phyloP scores from a whole-genome alignment of 2,113 vertebrate species.

The Mastomys natalensis region DNA sequence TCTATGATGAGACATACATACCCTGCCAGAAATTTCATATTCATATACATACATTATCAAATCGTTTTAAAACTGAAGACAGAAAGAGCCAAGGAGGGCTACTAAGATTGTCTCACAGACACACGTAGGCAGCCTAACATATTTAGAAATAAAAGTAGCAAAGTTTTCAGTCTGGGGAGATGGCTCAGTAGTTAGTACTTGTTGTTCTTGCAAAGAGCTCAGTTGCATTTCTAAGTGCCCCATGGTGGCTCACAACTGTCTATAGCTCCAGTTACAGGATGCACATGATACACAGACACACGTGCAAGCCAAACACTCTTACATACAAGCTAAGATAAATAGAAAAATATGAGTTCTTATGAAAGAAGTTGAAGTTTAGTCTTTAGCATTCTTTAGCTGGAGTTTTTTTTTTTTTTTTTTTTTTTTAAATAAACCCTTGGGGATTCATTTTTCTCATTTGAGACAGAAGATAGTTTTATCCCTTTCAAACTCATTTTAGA shows the following conservation, averaged over 20 bases:
- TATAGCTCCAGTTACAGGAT: background rate
- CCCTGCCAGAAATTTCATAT: background rate
- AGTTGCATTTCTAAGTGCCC: background rate
- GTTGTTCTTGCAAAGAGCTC: background rate
- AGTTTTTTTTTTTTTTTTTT: background rate
- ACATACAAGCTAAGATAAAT: too few species aligned
- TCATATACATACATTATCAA: background rate
- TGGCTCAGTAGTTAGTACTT: background rate
- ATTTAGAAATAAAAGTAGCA: conserved; percentile 30
- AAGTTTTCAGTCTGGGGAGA: background rate
- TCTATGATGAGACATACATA: background rate
- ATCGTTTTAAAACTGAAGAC: background rate
- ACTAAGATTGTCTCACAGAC: background rate
- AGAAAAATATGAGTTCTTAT: background rate
- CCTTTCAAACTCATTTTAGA: background rate
- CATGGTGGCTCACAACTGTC: too few species aligned
- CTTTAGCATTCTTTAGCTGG: background rate
- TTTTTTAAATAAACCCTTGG: background rate
- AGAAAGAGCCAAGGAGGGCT: background rate
- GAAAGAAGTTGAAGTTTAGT: background rate
- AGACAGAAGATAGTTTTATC: background rate
- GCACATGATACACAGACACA: background rate
- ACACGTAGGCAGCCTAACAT: background rate
- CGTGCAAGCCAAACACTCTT: background rate
- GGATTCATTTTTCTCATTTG: background rate